Base-by-base conservation (phyloP, 2,888 invertebrate genomes). In the Eupeodes luniger region DNA sequence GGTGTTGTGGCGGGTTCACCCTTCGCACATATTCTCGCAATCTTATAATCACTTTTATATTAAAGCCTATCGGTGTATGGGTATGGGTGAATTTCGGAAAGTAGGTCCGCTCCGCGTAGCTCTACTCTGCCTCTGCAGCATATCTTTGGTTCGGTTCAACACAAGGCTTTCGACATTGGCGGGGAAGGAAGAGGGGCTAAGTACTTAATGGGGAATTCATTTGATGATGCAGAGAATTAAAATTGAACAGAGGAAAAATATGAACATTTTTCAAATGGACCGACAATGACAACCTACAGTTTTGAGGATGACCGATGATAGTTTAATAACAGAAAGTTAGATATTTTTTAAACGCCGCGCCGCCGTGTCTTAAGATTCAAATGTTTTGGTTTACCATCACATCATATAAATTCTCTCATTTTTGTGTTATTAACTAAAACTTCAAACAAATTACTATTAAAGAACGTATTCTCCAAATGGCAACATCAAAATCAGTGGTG, bases 31-130 rank as follows among this genome's bases (percentile, higher is more conserved):
- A 57, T 19, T 70, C 61, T 67, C 62, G 47, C 3, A 19, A 19
- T 9, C 0, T 44, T 44, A 10, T 44, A 10, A 9, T 53, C 53
- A 27, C 27, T 27, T 16, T n/a, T 55, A 27, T 27, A 19, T 2
- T 7, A 4, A 9, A 59, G 59, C 14, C 4, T 14, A n/a, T 14
- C 19, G 44, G 69, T 85, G 88, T 85, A 75, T 88, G 36, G 12
- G 88, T 85, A 75, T 88, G 36, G 12, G 84, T 84, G 78, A 85
- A 69, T 88, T 81, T 85, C 88, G 78, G 81, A 88, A 88, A 88
- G 88, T 88, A 88, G 88, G 88, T 88, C 88, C 88, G 81, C 72
- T 84, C 83, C 76, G 81, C 66, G 53, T 77, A 77, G 44, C 40
- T 40, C 53, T 19, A 11, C 76, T n/a, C 53, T 36, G 51, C 36